Evolutionary conservation across 2,797 vertebrate species (phyloP).

Genomic region (Poecilia velifera): DNA sequence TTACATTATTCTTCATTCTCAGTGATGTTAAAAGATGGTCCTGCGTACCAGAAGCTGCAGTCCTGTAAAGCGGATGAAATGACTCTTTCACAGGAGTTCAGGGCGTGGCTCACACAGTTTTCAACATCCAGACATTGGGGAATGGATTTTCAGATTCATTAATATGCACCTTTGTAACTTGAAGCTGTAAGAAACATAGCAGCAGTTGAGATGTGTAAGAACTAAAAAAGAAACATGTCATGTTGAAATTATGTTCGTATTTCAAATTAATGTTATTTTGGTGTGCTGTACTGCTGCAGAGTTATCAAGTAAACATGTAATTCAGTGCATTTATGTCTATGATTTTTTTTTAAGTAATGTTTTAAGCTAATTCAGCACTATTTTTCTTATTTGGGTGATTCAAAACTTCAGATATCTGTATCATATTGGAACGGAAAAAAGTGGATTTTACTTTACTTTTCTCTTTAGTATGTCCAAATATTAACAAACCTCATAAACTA

Average conservation of each 20-base stretch:
- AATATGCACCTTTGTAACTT: background rate
- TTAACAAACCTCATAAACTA: too few relatives aligned
- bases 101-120: background rate
- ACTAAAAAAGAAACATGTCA: slow-evolving; percentile 10
- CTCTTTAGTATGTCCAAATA: too few relatives aligned
- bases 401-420: too few relatives aligned
- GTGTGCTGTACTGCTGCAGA: too few relatives aligned
- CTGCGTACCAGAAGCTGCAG: background rate
- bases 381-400: too few relatives aligned
- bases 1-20: background rate
- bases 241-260: background rate
- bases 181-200: background rate
- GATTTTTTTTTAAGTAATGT: too few relatives aligned
- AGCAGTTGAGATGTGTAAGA: background rate
- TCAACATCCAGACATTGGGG: background rate
- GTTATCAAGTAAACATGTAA: too few relatives aligned
- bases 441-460: too few relatives aligned
- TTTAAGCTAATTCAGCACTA: too few relatives aligned
- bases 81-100: background rate
- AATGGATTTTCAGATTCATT: background rate
- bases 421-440: too few relatives aligned
- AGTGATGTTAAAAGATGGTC: background rate
- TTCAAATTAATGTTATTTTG: too few relatives aligned
- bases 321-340: too few relatives aligned
- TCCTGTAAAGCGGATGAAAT: background rate